These are phyloP conservation scores for Nemoura dubitans DNA, from an alignment of 2,888 invertebrate species.

Conservation along the genomic window DNA sequence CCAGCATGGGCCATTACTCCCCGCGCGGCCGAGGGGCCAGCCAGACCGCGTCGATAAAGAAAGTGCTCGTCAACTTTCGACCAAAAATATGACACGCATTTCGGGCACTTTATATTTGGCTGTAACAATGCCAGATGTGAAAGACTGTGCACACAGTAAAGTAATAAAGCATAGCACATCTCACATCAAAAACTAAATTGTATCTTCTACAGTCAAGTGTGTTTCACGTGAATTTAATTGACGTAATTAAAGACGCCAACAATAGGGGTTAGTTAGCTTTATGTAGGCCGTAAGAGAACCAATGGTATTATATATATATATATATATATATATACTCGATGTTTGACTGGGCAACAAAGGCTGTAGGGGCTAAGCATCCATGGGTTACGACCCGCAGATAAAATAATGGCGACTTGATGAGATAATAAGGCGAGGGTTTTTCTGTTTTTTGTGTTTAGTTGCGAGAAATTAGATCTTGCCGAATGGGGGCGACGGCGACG, in stretches of 20 bases:
- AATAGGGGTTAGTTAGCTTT: not conserved
- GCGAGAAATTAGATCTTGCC: not conserved
- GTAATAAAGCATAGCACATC: not conserved
- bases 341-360: not conserved
- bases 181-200: not conserved
- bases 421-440: not conserved
- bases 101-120: not conserved
- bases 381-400: not conserved
- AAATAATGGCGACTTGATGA: not conserved
- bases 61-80: not conserved
- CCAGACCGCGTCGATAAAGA: not conserved
- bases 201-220: not conserved
- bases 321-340: no score
- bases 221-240: not conserved
- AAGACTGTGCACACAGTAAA: not conserved
- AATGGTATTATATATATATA: not conserved
- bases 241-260: not conserved
- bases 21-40: not conserved
- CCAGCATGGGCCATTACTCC: not conserved
- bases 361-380: not conserved
- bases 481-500: not conserved
- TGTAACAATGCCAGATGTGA: not conserved
- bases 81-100: not conserved
- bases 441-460: not conserved
- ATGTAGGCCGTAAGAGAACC: not conserved